Evolutionary conservation across 2,888 invertebrate species (phyloP), one percentile per base, ranked within the genome.

Genomic region (Troides aeacus): DNA sequence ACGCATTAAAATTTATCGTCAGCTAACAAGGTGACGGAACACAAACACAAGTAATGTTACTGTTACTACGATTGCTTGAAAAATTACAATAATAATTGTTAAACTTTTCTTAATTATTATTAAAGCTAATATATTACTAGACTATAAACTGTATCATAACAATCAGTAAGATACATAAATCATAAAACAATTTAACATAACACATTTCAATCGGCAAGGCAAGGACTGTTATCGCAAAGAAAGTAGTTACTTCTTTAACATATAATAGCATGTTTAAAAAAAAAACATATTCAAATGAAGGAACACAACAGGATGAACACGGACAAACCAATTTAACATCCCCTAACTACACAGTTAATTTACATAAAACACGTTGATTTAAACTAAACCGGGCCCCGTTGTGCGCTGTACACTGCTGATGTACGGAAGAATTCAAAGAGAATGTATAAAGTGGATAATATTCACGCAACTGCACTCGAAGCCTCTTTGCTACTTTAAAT

Each of bases 381-480:
- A 66, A 62, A 65, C 50, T 62, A 39, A 66, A 66, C 66, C 53
- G 58, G 62, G 23, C 23, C 30, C 30, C 66, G 23, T 42, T 50
- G 68, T 68, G 46, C 65, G 65, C 30, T 72, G 60, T 30, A 62
- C 50, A n/a, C 17, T 57, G 6, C 3, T 30, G 23, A 73, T 15
- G 10, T 72, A 75, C 73, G 72, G 74, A 75, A 73, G 71, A 74
- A 72, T 70, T 64, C 56, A 71, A 71, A 72, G 71, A 69, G 60
- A 68, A 73, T 75, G 73, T 69, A 74, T 68, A 73, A 68, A 71
- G 66, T 57, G 46, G 71, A 74, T 74, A 71, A 71, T 76, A 74
- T 75, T 73, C 75, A 74, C 73, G 73, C 64, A 71, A 72, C 71
- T 60, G 60, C 24, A 60, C 36, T 70, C 50, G 36, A 70, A 71